Base-by-base conservation (phyloP, 64 coral and sea anemone genomes). In the Montipora cactus region DNA sequence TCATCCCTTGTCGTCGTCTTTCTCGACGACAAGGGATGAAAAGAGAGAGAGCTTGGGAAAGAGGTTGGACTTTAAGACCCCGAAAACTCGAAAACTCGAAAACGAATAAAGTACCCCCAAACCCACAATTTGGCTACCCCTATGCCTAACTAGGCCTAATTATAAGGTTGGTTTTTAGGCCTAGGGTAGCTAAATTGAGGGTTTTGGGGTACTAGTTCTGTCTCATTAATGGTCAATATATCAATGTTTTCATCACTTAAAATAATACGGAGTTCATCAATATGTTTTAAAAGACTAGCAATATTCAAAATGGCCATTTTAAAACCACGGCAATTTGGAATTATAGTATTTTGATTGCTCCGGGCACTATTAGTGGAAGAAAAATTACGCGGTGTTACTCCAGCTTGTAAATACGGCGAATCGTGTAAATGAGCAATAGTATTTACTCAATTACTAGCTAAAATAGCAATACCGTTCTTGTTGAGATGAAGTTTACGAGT, bases 231-330 rank as follows among this genome's bases (percentile, higher is more conserved):
- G 59, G 87, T 49, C 55, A 77, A 61, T 55, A 89, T 59, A 5
- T 89, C 87, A 57, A 89, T 89, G 13, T 89, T 89, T 55, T 71
- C 47, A 20, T 13, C 76, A 22, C 23, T 76, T 16, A 89, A 48
- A 89, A 89, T 55, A 66, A 89, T 71, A 5, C 87, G 18, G 22
- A 89, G 46, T 62, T 89, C 73, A 89, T 89, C 87, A 18, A 89
- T 89, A 66, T 89, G 87, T 47, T 59, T n/a, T 13, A 67, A 47
- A 76, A 78, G 76, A 19, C 87, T 47, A 57, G 59, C 75, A 74
- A 89, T 89, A 57, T 89, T 89, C 18, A 89, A 25, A 58, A 45
- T 76, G 13, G 87, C n/a, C 49, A 88, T 88, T 67, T 67, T 67
- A 67, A 55, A 55, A 55, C 52, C 52, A 55, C 52, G 52, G 52